Evolutionary conservation across 2,113 vertebrate genomes (phyloP), one percentile per base, ranked within the genome.

Genomic region (Catagonus wagneri): DNA sequence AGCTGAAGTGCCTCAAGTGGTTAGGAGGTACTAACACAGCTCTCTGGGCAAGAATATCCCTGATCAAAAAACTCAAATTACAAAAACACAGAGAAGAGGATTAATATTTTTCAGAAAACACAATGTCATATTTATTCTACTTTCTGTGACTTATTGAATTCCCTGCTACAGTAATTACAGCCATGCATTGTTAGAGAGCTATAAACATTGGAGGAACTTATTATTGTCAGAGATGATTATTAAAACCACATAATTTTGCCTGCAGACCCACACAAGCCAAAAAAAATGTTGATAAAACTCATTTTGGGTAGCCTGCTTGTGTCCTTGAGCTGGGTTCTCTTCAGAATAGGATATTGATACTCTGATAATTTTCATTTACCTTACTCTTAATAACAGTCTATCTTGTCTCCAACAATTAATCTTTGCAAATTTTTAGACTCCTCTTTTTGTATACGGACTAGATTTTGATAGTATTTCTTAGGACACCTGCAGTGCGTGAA

Each of bases 361-460:
- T 90, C 63, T 69, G 93, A 76, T 94, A 11, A 68, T 60, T 96
- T 72, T 78, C 58, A 56, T 79, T 96, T 90, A 78, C 29, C n/a
- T 20, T 7, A 15, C 32, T 97, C 97, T 97, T 97, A 94, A 93
- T 96, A 96, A 79, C 80, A 71, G 83, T 0, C 15, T 29, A 72
- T 95, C 96, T 97, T 93, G 91, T 94, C 88, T 90, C 52, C 34
- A 29, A 92, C 96, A 96, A 97, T 98, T 97, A 97, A 97, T 97
- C 92, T 85, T 81, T 44, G 87, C 44, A 81, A 22, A 2, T 81
- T 90, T 94, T 74, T 81, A 44, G 44, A 34, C 44, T 91, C 60
- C 50, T 60, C 65, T 86, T 83, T 1, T 0, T 36, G 93, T 86
- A 92, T 89, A 56, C 39, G 60, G 29, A 3, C 36, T 66, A 96